Base-by-base conservation (phyloP, 2,888 invertebrate species). In the Zygaena filipendulae region DNA sequence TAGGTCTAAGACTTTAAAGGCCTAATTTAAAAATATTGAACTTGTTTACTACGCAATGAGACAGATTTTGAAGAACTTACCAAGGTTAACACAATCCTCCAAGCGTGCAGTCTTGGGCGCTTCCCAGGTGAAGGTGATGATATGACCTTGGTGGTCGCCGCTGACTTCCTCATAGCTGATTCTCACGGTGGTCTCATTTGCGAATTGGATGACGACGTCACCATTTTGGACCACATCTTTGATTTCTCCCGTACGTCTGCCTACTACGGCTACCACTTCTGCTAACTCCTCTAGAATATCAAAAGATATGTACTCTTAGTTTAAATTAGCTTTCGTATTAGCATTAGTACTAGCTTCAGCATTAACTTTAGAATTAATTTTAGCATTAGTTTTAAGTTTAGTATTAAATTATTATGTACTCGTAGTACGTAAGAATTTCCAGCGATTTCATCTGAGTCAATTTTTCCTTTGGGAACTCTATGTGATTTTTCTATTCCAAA, bases 81-180 rank as follows among this genome's bases (percentile, higher is more conserved):
- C 70, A 31, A 74, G 50, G 36, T 69, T 67, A 3, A 70, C 49
- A 24, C 74, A 74, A 35, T 74, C 74, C 23, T 67, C 69, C 4
- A 74, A 39, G 4, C 47, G 40, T 2, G 46, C 49, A 3, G 33
- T 54, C 30, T 55, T 61, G 0, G 66, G 66, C 3, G 70, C 59
- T 26, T 56, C 59, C 74, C 72, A 54, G 1, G 59, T 60, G 11
- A 74, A 28, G 0, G 62, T 63, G 25, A 74, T 35, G n/a, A 69
- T 39, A 18, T 56, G 40, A 0, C 71, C 74, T 2, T 23, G 46
- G 27, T 41, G 43, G 14, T 39, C 50, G 0, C 59, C 61, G 1
- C 32, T 49, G 1, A 61, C 42, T 22, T 54, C 49, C 20, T 61
- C 64, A 3, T 49, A 49, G 33, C 44, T 62, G 40, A 72, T 62